phyloP scores from a whole-genome alignment of 2,113 vertebrate species.

The Gobio gobio region DNA sequence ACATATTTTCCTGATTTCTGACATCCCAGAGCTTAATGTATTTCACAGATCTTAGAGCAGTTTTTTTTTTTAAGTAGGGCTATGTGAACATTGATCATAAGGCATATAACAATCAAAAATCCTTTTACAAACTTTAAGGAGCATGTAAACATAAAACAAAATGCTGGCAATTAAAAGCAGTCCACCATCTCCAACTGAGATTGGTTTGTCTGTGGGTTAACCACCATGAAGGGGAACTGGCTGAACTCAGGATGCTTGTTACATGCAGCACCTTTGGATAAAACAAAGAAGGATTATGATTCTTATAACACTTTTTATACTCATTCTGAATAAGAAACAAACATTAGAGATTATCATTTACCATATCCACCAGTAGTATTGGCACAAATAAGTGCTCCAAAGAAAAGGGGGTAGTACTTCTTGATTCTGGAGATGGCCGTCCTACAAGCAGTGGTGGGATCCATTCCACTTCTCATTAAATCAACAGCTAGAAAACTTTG shows the following conservation, averaged over 20 bases:
- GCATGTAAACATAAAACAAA: background rate
- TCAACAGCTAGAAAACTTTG: conserved; percentile 94
- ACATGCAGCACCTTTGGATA: conserved; percentile 88
- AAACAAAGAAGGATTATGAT: background rate
- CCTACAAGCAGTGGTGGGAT: conserved; percentile 84
- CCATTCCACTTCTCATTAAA: conserved; percentile 88
- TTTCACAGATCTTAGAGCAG: background rate
- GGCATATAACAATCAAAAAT: background rate
- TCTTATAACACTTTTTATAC: background rate
- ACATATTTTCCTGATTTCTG: background rate
- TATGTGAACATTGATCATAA: background rate
- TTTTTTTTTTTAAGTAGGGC: background rate
- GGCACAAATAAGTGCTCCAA: conserved; percentile 92
- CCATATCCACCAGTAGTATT: conserved; percentile 93
- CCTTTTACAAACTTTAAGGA: background rate
- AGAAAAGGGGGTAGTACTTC: conserved; percentile 83
- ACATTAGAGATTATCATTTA: conserved; percentile 50
- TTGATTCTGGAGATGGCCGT: conserved; percentile 90
- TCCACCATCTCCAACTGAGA: conserved; percentile 76
- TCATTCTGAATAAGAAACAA: background rate
- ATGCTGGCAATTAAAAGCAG: conserved; percentile 79
- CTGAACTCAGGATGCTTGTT: conserved; percentile 82
- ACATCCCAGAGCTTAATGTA: background rate
- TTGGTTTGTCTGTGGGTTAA: conserved; percentile 67
- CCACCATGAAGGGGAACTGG: conserved; percentile 88